Evolutionary conservation across 2,888 invertebrate genomes (phyloP).

Genomic region (Neria commutata): DNA sequence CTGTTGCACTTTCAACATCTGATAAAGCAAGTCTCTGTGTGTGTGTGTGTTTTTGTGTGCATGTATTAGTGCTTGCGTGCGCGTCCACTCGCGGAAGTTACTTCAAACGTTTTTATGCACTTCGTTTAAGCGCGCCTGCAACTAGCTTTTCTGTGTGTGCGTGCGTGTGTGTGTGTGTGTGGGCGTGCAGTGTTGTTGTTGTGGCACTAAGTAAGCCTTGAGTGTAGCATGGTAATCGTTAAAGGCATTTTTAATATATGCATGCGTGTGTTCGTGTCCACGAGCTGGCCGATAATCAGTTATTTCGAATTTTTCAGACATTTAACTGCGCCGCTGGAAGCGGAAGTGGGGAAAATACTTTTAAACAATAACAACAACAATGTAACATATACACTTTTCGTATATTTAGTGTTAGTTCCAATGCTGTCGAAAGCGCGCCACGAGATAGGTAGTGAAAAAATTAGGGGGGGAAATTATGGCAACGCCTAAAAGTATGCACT

Average conservation of each 20-base stretch:
- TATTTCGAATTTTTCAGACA: conserved; percentile 45
- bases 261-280: conserved; percentile 25
- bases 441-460: no score
- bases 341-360: no score
- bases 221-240: not conserved
- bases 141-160: not conserved
- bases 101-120: conserved; percentile 48
- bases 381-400: no score
- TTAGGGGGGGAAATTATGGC: no score
- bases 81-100: conserved; percentile 45
- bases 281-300: conserved; percentile 42
- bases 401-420: no score
- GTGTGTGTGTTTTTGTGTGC: conserved; percentile 19
- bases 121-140: conserved; percentile 33
- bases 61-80: conserved; percentile 26
- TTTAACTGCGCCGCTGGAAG: conserved; percentile 18
- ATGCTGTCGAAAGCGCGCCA: no score
- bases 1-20: conserved; percentile 47
- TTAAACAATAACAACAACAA: no score
- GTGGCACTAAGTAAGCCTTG: not conserved
- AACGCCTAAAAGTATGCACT: no score
- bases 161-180: conserved; percentile 23
- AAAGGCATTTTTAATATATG: not conserved
- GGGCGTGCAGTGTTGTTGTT: no score
- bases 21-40: conserved; percentile 42